These are phyloP conservation scores for Drosophila dunni DNA, from an alignment of 1,140 invertebrate species.

Conservation along the genomic window DNA sequence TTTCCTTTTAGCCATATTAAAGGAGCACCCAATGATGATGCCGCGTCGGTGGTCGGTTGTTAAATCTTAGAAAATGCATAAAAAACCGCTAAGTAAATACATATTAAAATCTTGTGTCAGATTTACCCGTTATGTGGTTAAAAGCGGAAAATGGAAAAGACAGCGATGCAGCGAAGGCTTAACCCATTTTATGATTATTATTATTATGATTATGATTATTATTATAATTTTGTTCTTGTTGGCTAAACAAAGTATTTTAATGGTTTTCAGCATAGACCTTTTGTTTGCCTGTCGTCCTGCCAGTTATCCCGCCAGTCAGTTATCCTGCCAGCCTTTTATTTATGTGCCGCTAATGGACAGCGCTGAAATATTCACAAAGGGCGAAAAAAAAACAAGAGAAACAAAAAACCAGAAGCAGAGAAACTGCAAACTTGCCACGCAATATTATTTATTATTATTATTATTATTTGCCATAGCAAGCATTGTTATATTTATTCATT, in stretches of 20 bases:
- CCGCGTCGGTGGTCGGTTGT: conserved; percentile 25
- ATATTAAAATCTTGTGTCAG: conserved; percentile 72
- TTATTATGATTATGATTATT: conserved; percentile 66
- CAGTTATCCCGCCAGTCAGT: conserved; percentile 11
- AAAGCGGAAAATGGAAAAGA: conserved; percentile 20
- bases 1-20: conserved; percentile 36
- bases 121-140: conserved; percentile 1
- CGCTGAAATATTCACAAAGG: conserved; percentile 25
- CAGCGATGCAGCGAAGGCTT: conserved; percentile 29
- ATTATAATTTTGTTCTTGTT: conserved; percentile 66
- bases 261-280: conserved; percentile 40
- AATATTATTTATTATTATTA: conserved; percentile 70
- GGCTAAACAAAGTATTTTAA: conserved; percentile 73
- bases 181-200: conserved; percentile 72
- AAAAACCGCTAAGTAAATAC: conserved; percentile 72
- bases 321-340: conserved; percentile 50
- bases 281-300: conserved; percentile 17
- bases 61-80: conserved; percentile 68
- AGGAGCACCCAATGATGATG: conserved; percentile 13
- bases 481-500: conserved; percentile 78
- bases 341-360: conserved; percentile 76
- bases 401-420: background rate
- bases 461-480: conserved; percentile 23
- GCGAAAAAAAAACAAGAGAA: background rate
- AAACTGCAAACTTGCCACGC: conserved; percentile 49